Evolutionary conservation across 1,140 invertebrate species (phyloP).

Genomic region (Prorops nasuta): DNA sequence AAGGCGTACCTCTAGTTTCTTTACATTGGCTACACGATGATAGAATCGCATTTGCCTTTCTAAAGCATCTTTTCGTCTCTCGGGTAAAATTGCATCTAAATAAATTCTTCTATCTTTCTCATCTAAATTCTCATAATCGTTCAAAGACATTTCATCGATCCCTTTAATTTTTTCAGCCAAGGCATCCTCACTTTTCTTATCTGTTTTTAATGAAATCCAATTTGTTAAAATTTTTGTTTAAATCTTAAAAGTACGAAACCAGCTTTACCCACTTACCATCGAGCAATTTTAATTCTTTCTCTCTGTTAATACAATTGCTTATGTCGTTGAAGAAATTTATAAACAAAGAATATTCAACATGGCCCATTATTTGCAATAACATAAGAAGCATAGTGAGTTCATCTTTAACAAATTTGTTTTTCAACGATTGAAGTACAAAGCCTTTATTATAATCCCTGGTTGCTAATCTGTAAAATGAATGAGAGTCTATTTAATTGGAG

Average conservation of each 20-base stretch:
- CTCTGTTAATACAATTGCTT: conserved; percentile 10
- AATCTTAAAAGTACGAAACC: too few relatives aligned
- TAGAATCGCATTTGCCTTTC: conserved; percentile 16
- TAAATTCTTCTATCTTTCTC: conserved; percentile 32
- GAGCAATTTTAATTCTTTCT: conserved; percentile 4
- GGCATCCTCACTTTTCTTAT: conserved; percentile 3
- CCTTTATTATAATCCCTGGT: conserved; percentile 26
- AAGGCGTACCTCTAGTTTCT: too few relatives aligned
- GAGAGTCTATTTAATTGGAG: too few relatives aligned
- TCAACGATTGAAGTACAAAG: conserved; percentile 37
- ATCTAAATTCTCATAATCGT: conserved; percentile 28
- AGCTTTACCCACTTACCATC: conserved; percentile 4
- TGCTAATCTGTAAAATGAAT: conserved; percentile 24
- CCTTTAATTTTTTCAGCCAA: conserved; percentile 10
- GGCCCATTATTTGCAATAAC: conserved; percentile 23
- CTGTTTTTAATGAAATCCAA: background rate
- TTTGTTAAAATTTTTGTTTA: too few relatives aligned
- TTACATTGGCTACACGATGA: too few relatives aligned
- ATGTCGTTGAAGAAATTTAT: conserved; percentile 35
- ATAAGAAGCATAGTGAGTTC: conserved; percentile 10
- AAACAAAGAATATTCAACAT: conserved; percentile 27
- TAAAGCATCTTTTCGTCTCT: conserved; percentile 17
- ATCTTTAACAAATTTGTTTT: conserved; percentile 29
- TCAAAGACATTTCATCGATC: conserved; percentile 33
- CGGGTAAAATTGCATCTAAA: conserved; percentile 18